Evolutionary conservation across 53 echinoderm and acorn worm species (phyloP).

Genomic region (Henricia sp.): DNA sequence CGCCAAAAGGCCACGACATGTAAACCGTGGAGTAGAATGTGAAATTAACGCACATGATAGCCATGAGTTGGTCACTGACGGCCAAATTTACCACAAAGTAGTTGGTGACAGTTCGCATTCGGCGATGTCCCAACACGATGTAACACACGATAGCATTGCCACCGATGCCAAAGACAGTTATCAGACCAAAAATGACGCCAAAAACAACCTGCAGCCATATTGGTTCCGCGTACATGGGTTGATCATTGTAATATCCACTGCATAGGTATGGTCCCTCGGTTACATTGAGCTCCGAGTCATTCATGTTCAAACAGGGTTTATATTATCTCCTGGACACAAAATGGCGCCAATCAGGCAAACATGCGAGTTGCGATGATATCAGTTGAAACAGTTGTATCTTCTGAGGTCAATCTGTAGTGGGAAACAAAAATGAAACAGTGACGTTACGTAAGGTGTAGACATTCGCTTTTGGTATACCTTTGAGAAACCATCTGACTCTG

Average conservation of each 20-base stretch:
- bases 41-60: conserved; percentile 86
- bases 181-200: conserved; percentile 69
- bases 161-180: conserved; percentile 77
- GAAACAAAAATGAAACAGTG: too few relatives aligned
- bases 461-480: too few relatives aligned
- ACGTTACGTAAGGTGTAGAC: too few relatives aligned
- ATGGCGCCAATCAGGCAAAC: too few relatives aligned
- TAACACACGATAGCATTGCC: conserved; percentile 92
- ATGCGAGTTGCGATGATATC: too few relatives aligned
- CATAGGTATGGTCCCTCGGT: not conserved
- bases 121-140: conserved; percentile 86
- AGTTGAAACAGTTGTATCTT: too few relatives aligned
- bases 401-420: too few relatives aligned
- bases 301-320: too few relatives aligned
- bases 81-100: conserved; percentile 96
- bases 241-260: not conserved
- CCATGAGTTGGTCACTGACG: conserved; percentile 87
- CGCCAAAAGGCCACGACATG: conserved; percentile 89
- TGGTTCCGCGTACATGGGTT: conserved; percentile 64
- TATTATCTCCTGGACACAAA: too few relatives aligned
- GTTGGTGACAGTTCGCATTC: conserved; percentile 98
- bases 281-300: conserved; percentile 7
- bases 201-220: conserved; percentile 86
- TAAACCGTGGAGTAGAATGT: conserved; percentile 89
- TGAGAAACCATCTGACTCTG: too few relatives aligned